Evolutionary conservation across 2,888 invertebrate genomes (phyloP).

Genomic region (Parnassius apollo): DNA sequence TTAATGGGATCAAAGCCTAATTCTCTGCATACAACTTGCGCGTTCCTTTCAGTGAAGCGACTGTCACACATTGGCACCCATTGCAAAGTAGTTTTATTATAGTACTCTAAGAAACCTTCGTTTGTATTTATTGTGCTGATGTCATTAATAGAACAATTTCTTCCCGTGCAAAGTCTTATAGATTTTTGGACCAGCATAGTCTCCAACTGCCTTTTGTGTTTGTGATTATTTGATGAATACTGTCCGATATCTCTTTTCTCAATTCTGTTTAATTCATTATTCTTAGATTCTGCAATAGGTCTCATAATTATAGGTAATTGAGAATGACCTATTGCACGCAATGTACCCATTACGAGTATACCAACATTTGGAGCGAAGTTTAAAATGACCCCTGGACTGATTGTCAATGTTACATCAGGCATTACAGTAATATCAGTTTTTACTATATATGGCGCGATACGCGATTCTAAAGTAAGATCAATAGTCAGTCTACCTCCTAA

Average conservation of each 20-base stretch:
- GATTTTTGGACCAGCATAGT: constrained; percentile 80
- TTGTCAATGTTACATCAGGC: constrained; percentile 93
- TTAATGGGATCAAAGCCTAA: constrained; percentile 94
- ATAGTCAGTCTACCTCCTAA: constrained; percentile 89
- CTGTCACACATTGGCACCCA: constrained; percentile 98
- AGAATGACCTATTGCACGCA: constrained; percentile 90
- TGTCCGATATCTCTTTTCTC: constrained; percentile 64
- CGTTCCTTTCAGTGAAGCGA: constrained; percentile 97
- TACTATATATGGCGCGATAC: constrained; percentile 88
- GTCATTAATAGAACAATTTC: constrained; percentile 84
- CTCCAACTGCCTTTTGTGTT: constrained; percentile 78
- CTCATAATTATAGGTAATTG: constrained; percentile 90
- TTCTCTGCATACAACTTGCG: constrained; percentile 97
- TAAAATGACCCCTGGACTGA: constrained; percentile 93
- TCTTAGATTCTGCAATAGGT: constrained; percentile 70
- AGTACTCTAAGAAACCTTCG: constrained; percentile 96
- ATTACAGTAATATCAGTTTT: constrained; percentile 97
- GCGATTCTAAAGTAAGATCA: constrained; percentile 83
- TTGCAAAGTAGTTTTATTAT: constrained; percentile 95
- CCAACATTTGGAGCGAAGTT: constrained; percentile 98
- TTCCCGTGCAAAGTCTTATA: constrained; percentile 89
- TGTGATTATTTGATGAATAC: constrained; percentile 55
- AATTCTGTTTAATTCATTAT: constrained; percentile 60
- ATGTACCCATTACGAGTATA: constrained; percentile 94
- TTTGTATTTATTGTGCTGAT: constrained; percentile 74